These are phyloP conservation scores for Neofelis nebulosa DNA, from an alignment of 2,113 vertebrate species.

Conservation along the genomic window DNA sequence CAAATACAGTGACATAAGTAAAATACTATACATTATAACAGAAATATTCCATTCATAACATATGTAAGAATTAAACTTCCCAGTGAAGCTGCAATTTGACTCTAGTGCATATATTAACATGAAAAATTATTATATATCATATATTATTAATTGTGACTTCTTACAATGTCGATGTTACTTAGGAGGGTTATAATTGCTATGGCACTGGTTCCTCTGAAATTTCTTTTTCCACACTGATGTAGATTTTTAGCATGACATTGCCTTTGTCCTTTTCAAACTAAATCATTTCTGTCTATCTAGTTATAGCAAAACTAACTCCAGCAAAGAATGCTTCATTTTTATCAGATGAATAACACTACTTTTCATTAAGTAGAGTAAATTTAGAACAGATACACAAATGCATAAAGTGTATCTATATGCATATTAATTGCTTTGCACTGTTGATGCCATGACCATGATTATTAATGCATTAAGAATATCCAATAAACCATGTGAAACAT, in stretches of 20 bases:
- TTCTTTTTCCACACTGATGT: neutral
- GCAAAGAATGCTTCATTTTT: neutral
- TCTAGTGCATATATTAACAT: neutral
- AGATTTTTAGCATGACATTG: neutral
- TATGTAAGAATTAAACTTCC: neutral
- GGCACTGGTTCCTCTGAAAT: neutral
- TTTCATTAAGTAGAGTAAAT: conserved; percentile 11
- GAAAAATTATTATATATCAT: neutral
- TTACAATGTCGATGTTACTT: neutral
- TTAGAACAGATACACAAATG: neutral
- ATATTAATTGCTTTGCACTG: neutral
- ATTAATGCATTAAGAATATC: neutral
- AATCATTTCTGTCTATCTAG: neutral
- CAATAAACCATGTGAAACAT: neutral
- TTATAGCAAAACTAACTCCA: conserved; percentile 3
- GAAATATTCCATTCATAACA: conserved; percentile 33
- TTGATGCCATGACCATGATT: neutral
- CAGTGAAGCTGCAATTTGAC: neutral
- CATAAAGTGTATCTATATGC: neutral
- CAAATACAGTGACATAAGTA: neutral
- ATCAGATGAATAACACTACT: neutral
- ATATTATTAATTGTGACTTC: conserved; percentile 38
- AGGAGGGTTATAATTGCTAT: neutral
- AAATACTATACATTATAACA: neutral
- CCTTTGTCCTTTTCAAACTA: neutral